Conservation (phyloP, 1,140 invertebrate species). For the Papilio dardanus region DNA sequence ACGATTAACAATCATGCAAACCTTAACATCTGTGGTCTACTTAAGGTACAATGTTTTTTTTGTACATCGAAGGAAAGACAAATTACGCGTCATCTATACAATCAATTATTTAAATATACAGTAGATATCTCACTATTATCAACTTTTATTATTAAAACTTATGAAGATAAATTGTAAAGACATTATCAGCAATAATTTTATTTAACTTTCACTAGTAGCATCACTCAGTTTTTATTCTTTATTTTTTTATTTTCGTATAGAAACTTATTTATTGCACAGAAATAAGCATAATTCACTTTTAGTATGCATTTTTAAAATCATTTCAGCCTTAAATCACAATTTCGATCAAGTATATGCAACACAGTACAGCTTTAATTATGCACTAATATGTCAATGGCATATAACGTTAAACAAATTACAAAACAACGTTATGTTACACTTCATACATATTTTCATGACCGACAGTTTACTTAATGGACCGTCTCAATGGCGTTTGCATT, state of each 20-base stretch:
- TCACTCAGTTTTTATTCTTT: neutral
- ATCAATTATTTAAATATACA: neutral
- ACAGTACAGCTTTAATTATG: neutral
- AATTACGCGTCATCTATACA: neutral
- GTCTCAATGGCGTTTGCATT: neutral
- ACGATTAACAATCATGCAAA: no score
- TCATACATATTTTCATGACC: neutral
- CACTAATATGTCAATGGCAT: neutral
- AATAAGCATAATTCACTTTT: neutral
- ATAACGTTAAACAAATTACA: neutral
- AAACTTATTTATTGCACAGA: neutral
- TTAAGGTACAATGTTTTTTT: neutral
- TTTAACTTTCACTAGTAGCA: neutral
- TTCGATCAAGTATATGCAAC: neutral
- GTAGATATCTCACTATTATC: slow-evolving; percentile 15
- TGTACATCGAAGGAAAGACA: neutral
- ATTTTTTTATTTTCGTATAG: neutral
- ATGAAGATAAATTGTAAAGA: slow-evolving; percentile 27
- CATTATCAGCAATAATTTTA: neutral
- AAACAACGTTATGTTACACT: slow-evolving; percentile 13
- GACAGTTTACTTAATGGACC: neutral
- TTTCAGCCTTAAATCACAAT: slow-evolving; percentile 23
- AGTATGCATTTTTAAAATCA: neutral
- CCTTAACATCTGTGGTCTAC: neutral
- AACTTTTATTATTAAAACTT: slow-evolving; percentile 18